Evolutionary conservation across 2,113 vertebrate genomes (phyloP).

Genomic region (Salvator merianae): DNA sequence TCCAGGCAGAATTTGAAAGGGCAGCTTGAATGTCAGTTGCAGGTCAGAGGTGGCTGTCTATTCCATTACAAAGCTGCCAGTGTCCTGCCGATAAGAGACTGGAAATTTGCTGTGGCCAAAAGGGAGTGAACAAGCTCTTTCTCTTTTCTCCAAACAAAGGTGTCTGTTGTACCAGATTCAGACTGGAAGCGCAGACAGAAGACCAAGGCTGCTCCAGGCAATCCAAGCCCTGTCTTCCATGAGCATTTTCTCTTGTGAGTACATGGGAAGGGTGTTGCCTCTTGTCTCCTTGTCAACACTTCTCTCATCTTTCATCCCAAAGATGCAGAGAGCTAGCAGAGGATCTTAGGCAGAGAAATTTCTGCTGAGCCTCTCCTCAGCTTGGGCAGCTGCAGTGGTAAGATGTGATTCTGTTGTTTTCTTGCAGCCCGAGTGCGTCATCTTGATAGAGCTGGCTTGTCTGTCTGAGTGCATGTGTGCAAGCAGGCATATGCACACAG

Average conservation of each 20-base stretch:
- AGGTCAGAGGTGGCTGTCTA: background rate
- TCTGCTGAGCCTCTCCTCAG: background rate
- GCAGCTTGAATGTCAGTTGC: no score
- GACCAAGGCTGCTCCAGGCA: constrained; percentile 69
- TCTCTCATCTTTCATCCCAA: accelerated
- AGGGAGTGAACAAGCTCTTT: background rate
- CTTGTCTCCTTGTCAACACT: background rate
- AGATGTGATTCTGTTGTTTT: constrained; percentile 40
- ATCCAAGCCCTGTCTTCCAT: constrained; percentile 71
- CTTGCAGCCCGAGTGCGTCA: constrained; percentile 47
- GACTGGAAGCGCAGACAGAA: constrained; percentile 60
- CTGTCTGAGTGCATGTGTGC: background rate
- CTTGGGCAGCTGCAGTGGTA: constrained; percentile 39
- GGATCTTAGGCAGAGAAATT: accelerated
- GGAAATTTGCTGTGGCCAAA: background rate
- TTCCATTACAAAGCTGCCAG: background rate
- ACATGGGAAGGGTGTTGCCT: background rate
- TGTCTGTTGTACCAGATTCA: constrained; percentile 73
- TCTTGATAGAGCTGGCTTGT: constrained; percentile 38
- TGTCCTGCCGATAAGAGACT: background rate
- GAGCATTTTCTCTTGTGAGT: constrained; percentile 80
- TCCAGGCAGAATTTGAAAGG: background rate
- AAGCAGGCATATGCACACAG: background rate
- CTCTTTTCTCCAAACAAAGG: constrained; percentile 56
- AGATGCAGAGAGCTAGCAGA: accelerated